Evolutionary conservation across 2,888 invertebrate genomes (phyloP).

Genomic region (Philonicus albiceps): DNA sequence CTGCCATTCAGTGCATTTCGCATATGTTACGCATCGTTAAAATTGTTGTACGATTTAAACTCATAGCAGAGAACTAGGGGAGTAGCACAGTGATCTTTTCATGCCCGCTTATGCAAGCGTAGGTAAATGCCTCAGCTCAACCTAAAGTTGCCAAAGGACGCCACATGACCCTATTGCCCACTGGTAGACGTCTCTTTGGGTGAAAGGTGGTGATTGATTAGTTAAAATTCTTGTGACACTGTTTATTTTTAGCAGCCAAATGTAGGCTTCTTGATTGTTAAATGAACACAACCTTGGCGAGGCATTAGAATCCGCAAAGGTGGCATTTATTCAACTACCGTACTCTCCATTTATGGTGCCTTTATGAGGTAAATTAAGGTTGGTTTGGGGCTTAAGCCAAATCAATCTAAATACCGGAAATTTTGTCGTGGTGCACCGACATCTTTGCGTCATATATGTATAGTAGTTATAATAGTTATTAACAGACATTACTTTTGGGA

Average conservation of each 20-base stretch:
- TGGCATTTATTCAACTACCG: background rate
- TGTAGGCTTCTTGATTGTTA: constrained; percentile 2
- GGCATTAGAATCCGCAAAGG: constrained; percentile 12
- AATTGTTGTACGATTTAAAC: background rate
- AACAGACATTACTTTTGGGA: background rate
- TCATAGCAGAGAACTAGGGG: background rate
- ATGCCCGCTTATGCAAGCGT: background rate
- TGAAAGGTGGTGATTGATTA: constrained; percentile 26
- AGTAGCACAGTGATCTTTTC: background rate
- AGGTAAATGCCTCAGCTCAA: background rate
- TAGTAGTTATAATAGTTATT: background rate
- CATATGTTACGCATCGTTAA: constrained; percentile 27
- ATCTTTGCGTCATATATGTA: background rate
- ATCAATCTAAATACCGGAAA: background rate
- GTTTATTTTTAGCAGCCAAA: background rate
- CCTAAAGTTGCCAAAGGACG: background rate
- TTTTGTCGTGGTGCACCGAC: background rate
- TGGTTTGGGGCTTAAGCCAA: background rate
- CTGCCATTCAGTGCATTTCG: constrained; percentile 6
- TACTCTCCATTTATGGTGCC: background rate
- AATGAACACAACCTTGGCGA: background rate
- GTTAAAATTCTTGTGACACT: constrained; percentile 6
- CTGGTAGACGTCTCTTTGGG: background rate
- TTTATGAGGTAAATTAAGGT: background rate
- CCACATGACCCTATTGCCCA: constrained; percentile 1